Conservation (phyloP, 2,888 invertebrate genomes). For the Platerodrilus igneus region DNA sequence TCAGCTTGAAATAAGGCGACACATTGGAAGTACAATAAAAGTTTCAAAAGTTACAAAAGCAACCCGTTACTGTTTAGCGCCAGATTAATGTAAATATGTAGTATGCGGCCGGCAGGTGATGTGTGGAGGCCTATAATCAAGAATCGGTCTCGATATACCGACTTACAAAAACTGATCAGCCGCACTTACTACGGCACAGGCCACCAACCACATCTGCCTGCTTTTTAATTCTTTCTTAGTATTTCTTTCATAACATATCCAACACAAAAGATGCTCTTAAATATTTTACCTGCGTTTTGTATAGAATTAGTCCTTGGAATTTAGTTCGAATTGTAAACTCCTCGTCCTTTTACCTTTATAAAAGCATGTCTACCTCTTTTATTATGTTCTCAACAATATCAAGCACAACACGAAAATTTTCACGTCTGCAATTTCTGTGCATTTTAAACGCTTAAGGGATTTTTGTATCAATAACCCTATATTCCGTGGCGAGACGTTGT, state of each 20-base stretch:
- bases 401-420: too few relatives aligned
- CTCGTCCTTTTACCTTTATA: slow-evolving; percentile 16
- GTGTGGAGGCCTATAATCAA: slow-evolving; percentile 33
- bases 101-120: slow-evolving; percentile 27
- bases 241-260: slow-evolving; percentile 33
- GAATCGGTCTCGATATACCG: slow-evolving; percentile 40
- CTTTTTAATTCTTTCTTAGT: slow-evolving; percentile 32
- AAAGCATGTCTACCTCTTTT: slow-evolving; percentile 14
- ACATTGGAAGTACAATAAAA: too few relatives aligned
- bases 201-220: slow-evolving; percentile 31
- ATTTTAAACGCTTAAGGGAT: too few relatives aligned
- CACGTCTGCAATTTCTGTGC: too few relatives aligned
- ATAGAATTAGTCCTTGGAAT: slow-evolving; percentile 33
- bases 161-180: slow-evolving; percentile 37
- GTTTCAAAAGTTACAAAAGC: too few relatives aligned
- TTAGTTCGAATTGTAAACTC: slow-evolving; percentile 21
- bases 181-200: slow-evolving; percentile 33
- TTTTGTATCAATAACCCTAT: too few relatives aligned
- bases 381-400: too few relatives aligned
- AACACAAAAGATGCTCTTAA: slow-evolving; percentile 36
- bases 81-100: slow-evolving; percentile 27
- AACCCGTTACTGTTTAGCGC: too few relatives aligned
- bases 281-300: slow-evolving; percentile 37
- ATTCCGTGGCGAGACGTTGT: too few relatives aligned
- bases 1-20: too few relatives aligned